phyloP scores from a whole-genome alignment of 1,140 invertebrate species.

The Pseudomyrmex gracilis region DNA sequence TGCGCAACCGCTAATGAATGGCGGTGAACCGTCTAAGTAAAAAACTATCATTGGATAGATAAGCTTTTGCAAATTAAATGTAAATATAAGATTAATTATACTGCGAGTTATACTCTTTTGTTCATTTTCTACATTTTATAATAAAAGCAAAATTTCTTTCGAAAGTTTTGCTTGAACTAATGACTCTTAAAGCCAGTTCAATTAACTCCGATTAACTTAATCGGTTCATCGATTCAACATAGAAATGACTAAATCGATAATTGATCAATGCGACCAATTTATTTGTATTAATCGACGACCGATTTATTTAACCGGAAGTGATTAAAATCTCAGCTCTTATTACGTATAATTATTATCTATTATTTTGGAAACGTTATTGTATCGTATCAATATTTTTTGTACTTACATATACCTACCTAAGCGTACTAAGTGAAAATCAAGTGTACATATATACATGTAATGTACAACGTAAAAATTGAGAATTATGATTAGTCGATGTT shows the following conservation, averaged over 20 bases:
- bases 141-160: conserved; percentile 36
- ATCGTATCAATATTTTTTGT: conserved; percentile 30
- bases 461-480: conserved; percentile 27
- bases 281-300: no score
- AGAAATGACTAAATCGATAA: no score
- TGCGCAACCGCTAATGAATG: conserved; percentile 66
- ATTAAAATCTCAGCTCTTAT: no score
- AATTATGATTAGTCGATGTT: conserved; percentile 10
- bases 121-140: conserved; percentile 58
- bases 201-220: no score
- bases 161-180: background rate
- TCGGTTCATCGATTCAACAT: no score
- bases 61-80: conserved; percentile 36
- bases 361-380: conserved; percentile 16
- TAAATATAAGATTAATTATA: conserved; percentile 56
- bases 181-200: no score
- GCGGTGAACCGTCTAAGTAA: conserved; percentile 66
- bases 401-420: background rate
- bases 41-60: conserved; percentile 32
- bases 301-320: no score
- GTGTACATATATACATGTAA: conserved; percentile 48
- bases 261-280: no score
- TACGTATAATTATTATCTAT: background rate
- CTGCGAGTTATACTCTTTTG: background rate
- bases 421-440: conserved; percentile 18